Evolutionary conservation across 2,797 vertebrate genomes (phyloP), one percentile per base, ranked within the genome.

Genomic region (Tympanoctomys barrerae): DNA sequence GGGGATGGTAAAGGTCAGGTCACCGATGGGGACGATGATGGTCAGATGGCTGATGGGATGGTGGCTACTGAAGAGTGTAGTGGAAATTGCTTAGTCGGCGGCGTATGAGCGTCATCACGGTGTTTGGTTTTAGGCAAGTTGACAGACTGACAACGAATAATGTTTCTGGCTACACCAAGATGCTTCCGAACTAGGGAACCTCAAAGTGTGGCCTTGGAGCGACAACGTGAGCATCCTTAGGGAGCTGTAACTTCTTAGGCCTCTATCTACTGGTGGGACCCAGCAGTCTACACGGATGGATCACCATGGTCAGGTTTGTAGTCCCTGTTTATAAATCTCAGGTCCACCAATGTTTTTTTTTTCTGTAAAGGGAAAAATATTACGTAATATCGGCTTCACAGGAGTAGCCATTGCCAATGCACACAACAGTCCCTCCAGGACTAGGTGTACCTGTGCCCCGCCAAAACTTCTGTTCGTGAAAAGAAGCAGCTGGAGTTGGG

Each of bases 81-180:
- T 39, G 26, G 11, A 49, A 59, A 49, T 22, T 7, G 19, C 61
- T 16, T 14, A 8, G 16, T 59, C 28, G 57, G 8, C 62, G 10
- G 9, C 11, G 0, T 8, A 2, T 5, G 2, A 28, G 18, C 28
- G 14, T 1, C 2, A 7, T n/a, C 14, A 33, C 0, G 1, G 61
- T 21, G 1, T 33, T 9, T 24, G 24, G 8, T 0, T 42, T 82
- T 36, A 21, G 54, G 36, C 36, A 70, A 42, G n/a, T 3, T 8
- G 33, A 73, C 14, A 9, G 14, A 13, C 39, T 16, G 39, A 6
- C 31, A 9, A 24, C 0, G n/a, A 46, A 16, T 10, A 19, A 0
- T 31, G 39, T 52, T 59, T 84, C 33, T 39, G 33, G 24, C 33
- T 39, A 7, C 21, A 52, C 5, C 54, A 16, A 22, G 46, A 28